Evolutionary conservation across 1,140 invertebrate species (phyloP).

Genomic region (Teleopsis dalmanni): DNA sequence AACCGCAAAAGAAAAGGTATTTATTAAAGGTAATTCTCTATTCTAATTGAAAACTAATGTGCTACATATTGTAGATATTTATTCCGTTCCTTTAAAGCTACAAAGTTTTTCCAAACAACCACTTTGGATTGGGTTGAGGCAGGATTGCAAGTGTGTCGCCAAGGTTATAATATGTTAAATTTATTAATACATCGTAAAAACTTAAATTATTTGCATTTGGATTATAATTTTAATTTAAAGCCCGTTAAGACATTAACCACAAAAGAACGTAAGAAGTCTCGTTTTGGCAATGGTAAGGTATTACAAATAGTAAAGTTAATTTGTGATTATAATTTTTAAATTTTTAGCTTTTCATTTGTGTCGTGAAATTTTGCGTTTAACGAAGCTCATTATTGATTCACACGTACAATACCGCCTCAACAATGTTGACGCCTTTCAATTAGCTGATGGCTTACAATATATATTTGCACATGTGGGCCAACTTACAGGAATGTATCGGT

Average conservation of each 20-base stretch:
- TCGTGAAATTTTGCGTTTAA: slow-evolving; percentile 93
- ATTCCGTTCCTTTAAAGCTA: slow-evolving; percentile 98
- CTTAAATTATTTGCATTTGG: slow-evolving; percentile 97
- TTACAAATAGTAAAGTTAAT: too few species aligned
- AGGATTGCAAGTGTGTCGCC: slow-evolving; percentile 93
- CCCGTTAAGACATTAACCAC: slow-evolving; percentile 99
- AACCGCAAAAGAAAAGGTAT: slow-evolving; percentile 95
- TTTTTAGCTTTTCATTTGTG: slow-evolving; percentile 92
- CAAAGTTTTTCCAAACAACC: slow-evolving; percentile 99
- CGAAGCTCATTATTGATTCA: slow-evolving; percentile 97
- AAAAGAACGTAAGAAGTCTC: slow-evolving; percentile 97
- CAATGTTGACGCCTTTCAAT: slow-evolving; percentile 98
- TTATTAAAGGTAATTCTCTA: slow-evolving; percentile 3
- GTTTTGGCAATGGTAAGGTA: slow-evolving; percentile 92
- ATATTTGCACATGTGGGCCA: slow-evolving; percentile 99
- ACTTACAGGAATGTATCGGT: slow-evolving; percentile 98
- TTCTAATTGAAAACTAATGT: too few species aligned
- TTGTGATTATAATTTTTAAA: not conserved
- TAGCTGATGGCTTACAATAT: slow-evolving; percentile 98
- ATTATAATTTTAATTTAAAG: slow-evolving; percentile 99
- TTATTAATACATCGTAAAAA: slow-evolving; percentile 98
- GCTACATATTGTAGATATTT: slow-evolving; percentile 60
- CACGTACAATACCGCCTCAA: slow-evolving; percentile 99
- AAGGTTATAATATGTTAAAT: slow-evolving; percentile 99
- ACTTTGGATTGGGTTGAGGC: slow-evolving; percentile 99